phyloP scores from a whole-genome alignment of 2,797 vertebrate species.

The Sphenodon punctatus region DNA sequence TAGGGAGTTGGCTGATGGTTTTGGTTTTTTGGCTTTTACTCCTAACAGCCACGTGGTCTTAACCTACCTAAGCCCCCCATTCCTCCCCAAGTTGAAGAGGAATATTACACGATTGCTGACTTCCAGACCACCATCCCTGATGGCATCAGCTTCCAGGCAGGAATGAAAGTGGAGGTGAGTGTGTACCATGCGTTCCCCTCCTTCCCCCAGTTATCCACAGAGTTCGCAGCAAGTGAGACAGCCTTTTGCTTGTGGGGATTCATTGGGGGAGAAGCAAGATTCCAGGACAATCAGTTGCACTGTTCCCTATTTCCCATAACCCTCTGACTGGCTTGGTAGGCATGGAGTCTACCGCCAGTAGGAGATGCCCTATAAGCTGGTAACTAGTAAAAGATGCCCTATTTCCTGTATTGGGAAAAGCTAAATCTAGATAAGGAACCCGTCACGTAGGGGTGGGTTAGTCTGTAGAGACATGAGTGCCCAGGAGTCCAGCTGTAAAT shows the following conservation, averaged over 20 bases:
- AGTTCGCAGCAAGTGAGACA: not conserved
- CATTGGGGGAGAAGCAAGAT: not conserved
- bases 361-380: not conserved
- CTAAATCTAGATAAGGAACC: not conserved
- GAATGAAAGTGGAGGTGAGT: constrained; percentile 95
- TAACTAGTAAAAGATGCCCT: no score
- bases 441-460: not conserved
- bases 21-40: constrained; percentile 20
- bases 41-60: constrained; percentile 87
- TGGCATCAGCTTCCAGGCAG: constrained; percentile 97
- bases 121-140: constrained; percentile 98
- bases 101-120: constrained; percentile 97
- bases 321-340: not conserved
- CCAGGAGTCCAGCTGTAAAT: no score
- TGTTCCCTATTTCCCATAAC: not conserved
- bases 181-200: not conserved
- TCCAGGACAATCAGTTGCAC: no score
- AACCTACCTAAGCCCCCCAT: constrained; percentile 93
- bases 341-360: not conserved
- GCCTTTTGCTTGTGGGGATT: not conserved
- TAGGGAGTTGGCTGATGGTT: not conserved
- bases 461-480: not conserved
- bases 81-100: constrained; percentile 95
- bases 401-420: not conserved
- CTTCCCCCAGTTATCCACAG: rapidly evolving